Conservation (phyloP, 2,888 invertebrate genomes). For the Esperia sulphurella region DNA sequence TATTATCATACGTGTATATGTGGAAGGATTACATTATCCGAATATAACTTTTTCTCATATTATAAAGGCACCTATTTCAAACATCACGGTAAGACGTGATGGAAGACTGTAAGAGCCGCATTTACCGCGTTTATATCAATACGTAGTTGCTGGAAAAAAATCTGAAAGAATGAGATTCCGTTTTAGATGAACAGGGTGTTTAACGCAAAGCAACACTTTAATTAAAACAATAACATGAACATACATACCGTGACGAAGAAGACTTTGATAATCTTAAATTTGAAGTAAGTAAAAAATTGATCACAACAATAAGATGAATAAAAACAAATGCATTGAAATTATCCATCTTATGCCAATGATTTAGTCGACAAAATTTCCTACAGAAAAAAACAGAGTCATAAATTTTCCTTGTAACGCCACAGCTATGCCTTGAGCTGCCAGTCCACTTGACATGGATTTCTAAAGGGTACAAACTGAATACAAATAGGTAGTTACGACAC, state of each 20-base stretch:
- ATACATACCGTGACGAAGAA: no score
- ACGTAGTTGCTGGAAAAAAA: background rate
- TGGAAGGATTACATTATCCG: conserved; percentile 37
- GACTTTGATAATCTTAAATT: no score
- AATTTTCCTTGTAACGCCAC: conserved; percentile 63
- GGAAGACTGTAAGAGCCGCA: conserved; percentile 11
- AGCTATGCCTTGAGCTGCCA: conserved; percentile 56
- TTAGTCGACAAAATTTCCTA: conserved; percentile 35
- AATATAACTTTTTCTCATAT: conserved; percentile 29
- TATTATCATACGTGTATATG: conserved; percentile 45
- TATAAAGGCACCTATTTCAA: background rate
- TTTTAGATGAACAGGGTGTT: background rate
- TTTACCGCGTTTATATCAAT: background rate
- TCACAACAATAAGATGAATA: background rate
- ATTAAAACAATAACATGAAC: background rate
- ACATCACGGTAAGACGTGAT: conserved; percentile 10
- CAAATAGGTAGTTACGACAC: conserved; percentile 68
- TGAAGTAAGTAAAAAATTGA: no score
- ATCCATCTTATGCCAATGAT: background rate
- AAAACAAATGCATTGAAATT: conserved; percentile 1
- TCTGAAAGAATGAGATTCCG: background rate
- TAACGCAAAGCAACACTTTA: conserved; percentile 8
- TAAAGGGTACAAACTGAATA: conserved; percentile 67
- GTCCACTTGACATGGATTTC: conserved; percentile 77
- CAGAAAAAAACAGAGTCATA: conserved; percentile 44